phyloP scores from a whole-genome alignment of 2,113 vertebrate species.

The Lutjanus erythropterus region DNA sequence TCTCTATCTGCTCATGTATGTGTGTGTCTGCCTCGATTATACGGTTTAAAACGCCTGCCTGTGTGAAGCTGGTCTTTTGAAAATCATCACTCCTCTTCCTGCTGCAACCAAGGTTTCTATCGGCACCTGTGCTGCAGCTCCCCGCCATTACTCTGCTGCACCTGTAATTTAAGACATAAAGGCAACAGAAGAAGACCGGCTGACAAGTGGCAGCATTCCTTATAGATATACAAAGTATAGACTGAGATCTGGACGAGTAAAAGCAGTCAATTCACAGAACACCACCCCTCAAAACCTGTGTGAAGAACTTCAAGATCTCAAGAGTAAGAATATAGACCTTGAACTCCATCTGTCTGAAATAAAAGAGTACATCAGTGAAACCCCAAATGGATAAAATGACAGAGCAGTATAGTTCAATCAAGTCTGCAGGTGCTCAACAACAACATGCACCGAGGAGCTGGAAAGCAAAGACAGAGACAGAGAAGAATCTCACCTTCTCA shows the following conservation, averaged over 20 bases:
- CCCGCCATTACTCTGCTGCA: background rate
- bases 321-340: constrained; percentile 6
- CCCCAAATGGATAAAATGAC: constrained; percentile 24
- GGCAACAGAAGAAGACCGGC: background rate
- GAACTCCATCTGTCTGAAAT: background rate
- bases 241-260: background rate
- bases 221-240: background rate
- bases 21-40: background rate
- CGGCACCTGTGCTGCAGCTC: constrained; percentile 6
- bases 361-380: constrained; percentile 5
- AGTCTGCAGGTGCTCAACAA: background rate
- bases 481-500: background rate
- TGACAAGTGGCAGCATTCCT: background rate
- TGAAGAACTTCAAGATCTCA: background rate
- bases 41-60: background rate
- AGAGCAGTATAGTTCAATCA: background rate
- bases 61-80: background rate
- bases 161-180: constrained; percentile 13
- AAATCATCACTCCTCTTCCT: constrained; percentile 4
- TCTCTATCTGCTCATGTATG: background rate
- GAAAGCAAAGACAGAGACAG: constrained; percentile 2
- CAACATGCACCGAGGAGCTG: background rate
- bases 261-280: background rate
- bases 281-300: background rate
- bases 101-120: background rate